Evolutionary conservation across 2,888 invertebrate species (phyloP).

Genomic region (Drosophila eohydei): DNA sequence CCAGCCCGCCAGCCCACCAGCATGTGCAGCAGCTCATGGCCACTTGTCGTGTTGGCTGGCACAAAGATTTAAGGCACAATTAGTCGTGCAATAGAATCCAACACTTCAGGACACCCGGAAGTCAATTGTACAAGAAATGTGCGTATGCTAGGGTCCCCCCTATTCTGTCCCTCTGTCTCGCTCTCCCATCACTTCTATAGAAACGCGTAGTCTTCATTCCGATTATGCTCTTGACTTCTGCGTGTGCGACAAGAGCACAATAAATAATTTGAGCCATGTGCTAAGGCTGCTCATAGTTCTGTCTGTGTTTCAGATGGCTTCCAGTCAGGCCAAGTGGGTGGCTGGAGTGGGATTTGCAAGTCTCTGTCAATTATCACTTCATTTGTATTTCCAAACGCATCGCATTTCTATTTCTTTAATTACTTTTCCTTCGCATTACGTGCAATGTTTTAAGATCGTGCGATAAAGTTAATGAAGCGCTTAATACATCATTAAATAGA

Average conservation of each 20-base stretch:
- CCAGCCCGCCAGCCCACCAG: neutral
- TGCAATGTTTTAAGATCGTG: neutral
- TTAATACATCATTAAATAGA: neutral
- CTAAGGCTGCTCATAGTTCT: slow-evolving; percentile 2
- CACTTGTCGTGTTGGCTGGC: slow-evolving; percentile 34
- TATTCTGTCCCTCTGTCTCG: neutral
- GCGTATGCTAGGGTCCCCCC: neutral
- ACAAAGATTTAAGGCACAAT: slow-evolving; percentile 63
- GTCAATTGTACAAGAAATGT: slow-evolving; percentile 19
- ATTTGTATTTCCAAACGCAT: slow-evolving; percentile 2
- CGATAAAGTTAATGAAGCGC: neutral
- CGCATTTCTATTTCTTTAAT: slow-evolving; percentile 3
- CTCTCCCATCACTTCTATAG: neutral
- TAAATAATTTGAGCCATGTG: slow-evolving; percentile 4
- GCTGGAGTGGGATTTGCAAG: neutral
- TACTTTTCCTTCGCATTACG: slow-evolving; percentile 1
- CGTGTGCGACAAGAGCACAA: neutral
- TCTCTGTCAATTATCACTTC: neutral
- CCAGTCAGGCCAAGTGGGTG: neutral
- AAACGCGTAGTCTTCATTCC: slow-evolving; percentile 9
- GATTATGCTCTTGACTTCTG: slow-evolving; percentile 11
- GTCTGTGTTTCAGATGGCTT: neutral
- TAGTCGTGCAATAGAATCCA: slow-evolving; percentile 55
- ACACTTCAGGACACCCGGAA: slow-evolving; percentile 59
- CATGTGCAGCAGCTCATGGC: slow-evolving; percentile 48